Percentiles rank a stretch among this genome's conserved stretches.
Conservation (phyloP, 2,888 invertebrate species). For the Esperia sulphurella region DNA sequence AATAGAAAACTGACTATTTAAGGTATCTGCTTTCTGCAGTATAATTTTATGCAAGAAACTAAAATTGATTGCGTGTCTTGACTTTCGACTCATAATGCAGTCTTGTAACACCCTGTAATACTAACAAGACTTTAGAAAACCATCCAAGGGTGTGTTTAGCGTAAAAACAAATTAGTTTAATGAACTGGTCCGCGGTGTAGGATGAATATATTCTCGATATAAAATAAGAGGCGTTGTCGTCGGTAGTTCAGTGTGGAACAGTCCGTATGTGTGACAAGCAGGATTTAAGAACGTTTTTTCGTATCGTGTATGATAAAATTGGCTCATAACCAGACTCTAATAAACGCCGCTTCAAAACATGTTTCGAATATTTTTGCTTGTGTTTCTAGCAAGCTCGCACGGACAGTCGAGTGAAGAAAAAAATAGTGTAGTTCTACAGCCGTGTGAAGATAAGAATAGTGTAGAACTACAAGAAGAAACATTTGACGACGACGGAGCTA, state of each 20-base stretch:
- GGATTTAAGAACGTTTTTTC: neutral
- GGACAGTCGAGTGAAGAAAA: conserved; percentile 11
- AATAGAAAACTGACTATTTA: too few species aligned
- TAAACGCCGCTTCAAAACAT: conserved; percentile 22
- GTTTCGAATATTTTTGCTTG: conserved; percentile 22
- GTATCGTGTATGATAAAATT: neutral
- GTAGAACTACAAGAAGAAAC: conserved; percentile 37
- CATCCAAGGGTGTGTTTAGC: neutral
- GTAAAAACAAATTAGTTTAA: conserved; percentile 8
- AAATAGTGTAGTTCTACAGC: conserved; percentile 19
- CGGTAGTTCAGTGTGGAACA: neutral
- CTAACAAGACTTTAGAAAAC: too few species aligned
- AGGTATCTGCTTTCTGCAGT: too few species aligned
- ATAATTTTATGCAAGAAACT: too few species aligned
- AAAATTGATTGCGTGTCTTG: too few species aligned
- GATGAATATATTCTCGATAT: conserved; percentile 1
- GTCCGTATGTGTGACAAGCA: neutral
- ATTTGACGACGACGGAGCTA: conserved; percentile 24
- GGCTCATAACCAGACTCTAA: conserved; percentile 5
- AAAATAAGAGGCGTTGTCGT: neutral
- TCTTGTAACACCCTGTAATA: too few species aligned
- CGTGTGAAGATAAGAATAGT: conserved; percentile 38
- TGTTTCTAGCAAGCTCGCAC: conserved; percentile 13
- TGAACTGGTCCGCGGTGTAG: neutral
- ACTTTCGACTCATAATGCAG: too few species aligned